Evolutionary conservation across 1,140 invertebrate genomes (phyloP), one percentile per base, ranked within the genome.

Genomic region (Aphis gossypii): DNA sequence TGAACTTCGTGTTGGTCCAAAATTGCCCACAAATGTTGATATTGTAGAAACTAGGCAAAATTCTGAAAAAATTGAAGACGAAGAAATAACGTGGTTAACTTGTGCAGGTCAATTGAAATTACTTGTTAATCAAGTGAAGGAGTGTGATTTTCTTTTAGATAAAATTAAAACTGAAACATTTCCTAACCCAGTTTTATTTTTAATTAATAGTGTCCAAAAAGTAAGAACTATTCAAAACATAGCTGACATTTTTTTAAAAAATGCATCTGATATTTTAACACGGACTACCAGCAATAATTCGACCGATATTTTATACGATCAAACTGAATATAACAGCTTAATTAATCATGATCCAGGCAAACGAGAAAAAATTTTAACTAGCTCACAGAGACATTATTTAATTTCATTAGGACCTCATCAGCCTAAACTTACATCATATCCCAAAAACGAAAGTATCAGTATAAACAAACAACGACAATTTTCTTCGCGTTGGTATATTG

Each of bases 331-430:
- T 11, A 82, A 82, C 18, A 38, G 18, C 30, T 20, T 82, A 38
- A 82, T 82, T 38, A 35, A 86, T 30, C 93, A 88, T 56, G 93
- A 93, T 46, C 93, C 93, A 44, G 93, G 84, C 6, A 51, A 86
- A 56, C n/a, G 93, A 38, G 35, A 56, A 88, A 51, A n/a, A 87
- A 54, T 88, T 87, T 9, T 56, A 93, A 30, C 44, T 46, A 86
- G 51, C 30, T 86, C 48, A 56, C 48, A 93, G 35, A 86, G 93
- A 68, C 48, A 93, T 25, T 88, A 93, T 56, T 44, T 93, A n/a
- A 88, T 93, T 54, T 41, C 60, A 30, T 87, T 93, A 56, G 93
- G 93, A 21, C 93, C 83, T 46, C 44, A 60, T 88, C 93, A 93
- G 41, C 84, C 84, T 41, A 89, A 89, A 89, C 87, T 89, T 89